These are phyloP conservation scores for Prunella himalayana DNA, from an alignment of 2,113 vertebrate species.

Conservation along the genomic window DNA sequence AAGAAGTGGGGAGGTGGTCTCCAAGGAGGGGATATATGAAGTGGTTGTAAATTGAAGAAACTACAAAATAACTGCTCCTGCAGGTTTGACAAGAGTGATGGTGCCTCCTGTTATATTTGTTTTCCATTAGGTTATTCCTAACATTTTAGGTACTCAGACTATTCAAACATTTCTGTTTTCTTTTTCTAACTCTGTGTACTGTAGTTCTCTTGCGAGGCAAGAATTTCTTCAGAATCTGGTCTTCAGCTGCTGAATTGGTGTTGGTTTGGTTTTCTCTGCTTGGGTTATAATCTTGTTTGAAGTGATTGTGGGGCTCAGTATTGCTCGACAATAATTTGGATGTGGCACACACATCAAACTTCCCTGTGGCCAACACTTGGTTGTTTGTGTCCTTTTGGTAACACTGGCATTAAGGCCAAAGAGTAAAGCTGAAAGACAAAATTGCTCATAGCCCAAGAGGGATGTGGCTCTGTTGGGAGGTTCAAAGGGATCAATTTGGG, in stretches of 20 bases:
- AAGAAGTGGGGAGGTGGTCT: not conserved
- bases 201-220: not conserved
- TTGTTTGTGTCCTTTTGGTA: rapidly evolving
- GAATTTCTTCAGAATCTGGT: not conserved
- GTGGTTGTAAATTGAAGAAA: not conserved
- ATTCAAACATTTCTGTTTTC: not conserved
- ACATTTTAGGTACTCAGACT: not conserved
- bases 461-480: not conserved
- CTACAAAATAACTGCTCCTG: not conserved
- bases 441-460: not conserved
- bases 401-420: not conserved
- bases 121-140: not conserved
- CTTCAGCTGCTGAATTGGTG: not conserved
- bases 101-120: not conserved
- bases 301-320: not conserved
- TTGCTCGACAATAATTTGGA: not conserved
- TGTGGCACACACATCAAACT: not conserved
- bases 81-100: not conserved
- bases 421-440: not conserved
- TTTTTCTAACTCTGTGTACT: not conserved
- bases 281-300: not conserved
- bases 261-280: not conserved
- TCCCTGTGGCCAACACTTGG: not conserved
- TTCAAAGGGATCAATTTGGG: not conserved
- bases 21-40: not conserved